These are phyloP conservation scores for Physeter macrocephalus DNA, from an alignment of 2,113 vertebrate species.

Conservation along the genomic window DNA sequence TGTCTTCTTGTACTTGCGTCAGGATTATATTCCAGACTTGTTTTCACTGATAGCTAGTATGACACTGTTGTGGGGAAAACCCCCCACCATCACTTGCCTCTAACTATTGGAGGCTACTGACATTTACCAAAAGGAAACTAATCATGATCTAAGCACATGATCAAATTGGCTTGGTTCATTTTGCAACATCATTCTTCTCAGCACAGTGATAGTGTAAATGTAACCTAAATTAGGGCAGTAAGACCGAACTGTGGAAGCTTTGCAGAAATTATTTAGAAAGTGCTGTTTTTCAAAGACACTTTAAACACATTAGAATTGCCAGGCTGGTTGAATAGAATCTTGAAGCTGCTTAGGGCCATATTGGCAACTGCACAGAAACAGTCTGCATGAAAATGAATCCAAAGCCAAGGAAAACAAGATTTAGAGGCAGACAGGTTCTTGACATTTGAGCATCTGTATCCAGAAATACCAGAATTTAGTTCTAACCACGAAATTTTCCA, in stretches of 20 bases:
- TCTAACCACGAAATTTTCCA: background rate
- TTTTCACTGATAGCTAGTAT: background rate
- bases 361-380: background rate
- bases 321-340: background rate
- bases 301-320: background rate
- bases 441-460: background rate
- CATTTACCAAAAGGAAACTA: background rate
- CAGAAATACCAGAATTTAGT: background rate
- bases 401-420: background rate
- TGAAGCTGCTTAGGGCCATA: background rate
- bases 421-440: background rate
- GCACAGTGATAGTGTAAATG: background rate
- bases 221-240: background rate
- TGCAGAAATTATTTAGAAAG: background rate
- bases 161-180: background rate
- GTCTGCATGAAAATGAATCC: background rate
- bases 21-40: background rate
- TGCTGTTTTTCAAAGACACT: background rate
- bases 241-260: background rate
- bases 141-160: too few species aligned
- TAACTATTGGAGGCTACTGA: background rate
- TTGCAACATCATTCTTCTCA: background rate
- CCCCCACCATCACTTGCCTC: background rate
- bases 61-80: background rate
- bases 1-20: background rate